A percentile compares a stretch with the other conserved stretches of the same genome.
phyloP scores from a whole-genome alignment of 2,888 invertebrate species.

The Drosophila suboccidentalis region DNA sequence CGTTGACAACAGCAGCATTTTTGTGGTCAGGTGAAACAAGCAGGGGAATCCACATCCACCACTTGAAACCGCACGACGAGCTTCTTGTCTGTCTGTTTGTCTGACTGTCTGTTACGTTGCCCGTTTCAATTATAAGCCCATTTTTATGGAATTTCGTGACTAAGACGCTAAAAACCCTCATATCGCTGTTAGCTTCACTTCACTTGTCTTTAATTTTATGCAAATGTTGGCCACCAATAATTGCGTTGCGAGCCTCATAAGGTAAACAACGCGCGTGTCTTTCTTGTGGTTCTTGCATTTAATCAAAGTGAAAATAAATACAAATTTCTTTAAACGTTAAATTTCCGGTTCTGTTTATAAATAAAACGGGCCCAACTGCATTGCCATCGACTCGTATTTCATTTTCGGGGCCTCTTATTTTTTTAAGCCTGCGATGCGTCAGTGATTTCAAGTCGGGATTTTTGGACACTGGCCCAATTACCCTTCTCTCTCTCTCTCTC shows the following conservation, averaged over 20 bases:
- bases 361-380: slow-evolving; percentile 53
- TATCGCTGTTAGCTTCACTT: slow-evolving; percentile 25
- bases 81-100: slow-evolving; percentile 5
- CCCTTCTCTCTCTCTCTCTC: slow-evolving; percentile 22
- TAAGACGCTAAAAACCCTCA: slow-evolving; percentile 62
- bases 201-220: slow-evolving; percentile 65
- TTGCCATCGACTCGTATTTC: slow-evolving; percentile 59
- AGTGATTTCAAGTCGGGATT: slow-evolving; percentile 36
- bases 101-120: slow-evolving; percentile 24
- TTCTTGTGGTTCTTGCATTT: slow-evolving; percentile 68
- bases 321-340: slow-evolving; percentile 51
- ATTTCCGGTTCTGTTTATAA: slow-evolving; percentile 76
- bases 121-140: slow-evolving; percentile 39
- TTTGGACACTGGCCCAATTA: slow-evolving; percentile 58
- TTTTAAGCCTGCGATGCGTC: slow-evolving; percentile 44
- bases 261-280: slow-evolving; percentile 70
- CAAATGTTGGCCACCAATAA: slow-evolving; percentile 53
- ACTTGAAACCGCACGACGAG: slow-evolving; percentile 19
- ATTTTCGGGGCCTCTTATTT: slow-evolving; percentile 21
- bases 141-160: slow-evolving; percentile 69
- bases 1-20: slow-evolving; percentile 13
- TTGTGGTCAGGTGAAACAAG: slow-evolving; percentile 22
- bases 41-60: slow-evolving; percentile 24
- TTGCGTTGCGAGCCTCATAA: slow-evolving; percentile 59
- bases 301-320: slow-evolving; percentile 78